Base-by-base conservation (phyloP, 2,113 vertebrate species). In the Megalops atlanticus region DNA sequence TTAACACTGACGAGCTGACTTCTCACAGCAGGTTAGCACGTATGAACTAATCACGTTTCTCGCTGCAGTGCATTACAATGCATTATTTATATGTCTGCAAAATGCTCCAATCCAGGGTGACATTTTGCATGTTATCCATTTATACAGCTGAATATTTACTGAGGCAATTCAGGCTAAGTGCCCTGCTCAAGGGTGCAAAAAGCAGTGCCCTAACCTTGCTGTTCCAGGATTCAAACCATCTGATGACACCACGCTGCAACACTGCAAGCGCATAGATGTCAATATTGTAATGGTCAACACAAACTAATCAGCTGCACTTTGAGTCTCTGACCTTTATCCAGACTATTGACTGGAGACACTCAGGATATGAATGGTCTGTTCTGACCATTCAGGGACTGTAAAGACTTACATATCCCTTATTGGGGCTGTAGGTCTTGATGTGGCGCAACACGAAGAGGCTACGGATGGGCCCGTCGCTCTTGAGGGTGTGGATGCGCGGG, bases 341-440 rank as follows among this genome's bases (percentile, higher is more conserved):
- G n/a, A n/a, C n/a, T n/a, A n/a, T n/a, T n/a, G n/a, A n/a, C n/a
- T n/a, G n/a, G n/a, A n/a, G n/a, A n/a, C n/a, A n/a, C n/a, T n/a
- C n/a, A n/a, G n/a, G n/a, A n/a, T n/a, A n/a, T n/a, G n/a, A n/a
- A n/a, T n/a, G n/a, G n/a, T 12, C 12, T 49, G 21, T 24, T 58
- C 18, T 58, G 18, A n/a, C 18, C n/a, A 4, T 18, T n/a, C 24
- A 45, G 14, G n/a, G 74, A 33, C 45, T 18, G 27, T 4, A 10
- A 3, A 16, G 35, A 94, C 98, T 94, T 88, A 99, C 98, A 0
- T 98, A 96, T 85, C 95, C 95, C 87, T 98, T 98, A 91, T 83
- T 95, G 88, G 96, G 93, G 87, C 91, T 94, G 88, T 91, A 93
- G 39, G 94, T 90, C 83, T 96, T 95, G 85, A 97, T 90, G 2